Conservation (phyloP, 1,140 invertebrate species). For the Homarus americanus region DNA sequence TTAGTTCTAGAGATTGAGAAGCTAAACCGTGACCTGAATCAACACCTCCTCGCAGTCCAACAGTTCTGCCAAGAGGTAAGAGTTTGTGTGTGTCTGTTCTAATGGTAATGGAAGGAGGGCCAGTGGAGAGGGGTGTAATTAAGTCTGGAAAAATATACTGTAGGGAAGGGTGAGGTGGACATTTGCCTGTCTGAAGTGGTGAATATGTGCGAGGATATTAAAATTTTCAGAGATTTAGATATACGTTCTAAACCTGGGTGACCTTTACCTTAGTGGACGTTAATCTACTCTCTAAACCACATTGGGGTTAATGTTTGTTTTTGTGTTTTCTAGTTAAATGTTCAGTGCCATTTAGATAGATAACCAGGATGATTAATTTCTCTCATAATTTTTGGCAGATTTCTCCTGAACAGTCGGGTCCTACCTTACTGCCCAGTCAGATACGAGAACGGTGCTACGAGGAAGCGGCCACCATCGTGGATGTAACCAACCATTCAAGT, state of each 20-base stretch:
- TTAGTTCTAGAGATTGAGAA: constrained; percentile 94
- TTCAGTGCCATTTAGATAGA: no score
- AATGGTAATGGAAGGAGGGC: neutral
- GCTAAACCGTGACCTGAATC: constrained; percentile 92
- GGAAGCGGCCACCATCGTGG: constrained; percentile 89
- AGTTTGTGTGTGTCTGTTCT: neutral
- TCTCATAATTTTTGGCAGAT: constrained; percentile 79
- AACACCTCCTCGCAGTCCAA: constrained; percentile 91
- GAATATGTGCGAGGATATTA: no score
- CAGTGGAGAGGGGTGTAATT: neutral
- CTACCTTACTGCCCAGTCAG: constrained; percentile 92
- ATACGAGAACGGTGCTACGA: constrained; percentile 91
- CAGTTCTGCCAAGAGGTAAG: constrained; percentile 87
- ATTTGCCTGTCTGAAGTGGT: no score
- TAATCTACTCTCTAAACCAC: no score
- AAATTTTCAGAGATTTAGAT: no score
- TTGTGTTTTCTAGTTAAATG: no score
- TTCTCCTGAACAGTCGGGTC: constrained; percentile 88
- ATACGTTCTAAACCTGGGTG: no score
- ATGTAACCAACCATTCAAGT: constrained; percentile 84
- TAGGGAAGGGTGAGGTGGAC: no score
- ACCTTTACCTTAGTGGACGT: no score
- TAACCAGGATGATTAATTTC: no score
- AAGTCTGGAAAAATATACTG: no score
- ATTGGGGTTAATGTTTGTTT: no score